Base-by-base conservation (phyloP, 2,888 invertebrate genomes). In the Bunonema sp. region DNA sequence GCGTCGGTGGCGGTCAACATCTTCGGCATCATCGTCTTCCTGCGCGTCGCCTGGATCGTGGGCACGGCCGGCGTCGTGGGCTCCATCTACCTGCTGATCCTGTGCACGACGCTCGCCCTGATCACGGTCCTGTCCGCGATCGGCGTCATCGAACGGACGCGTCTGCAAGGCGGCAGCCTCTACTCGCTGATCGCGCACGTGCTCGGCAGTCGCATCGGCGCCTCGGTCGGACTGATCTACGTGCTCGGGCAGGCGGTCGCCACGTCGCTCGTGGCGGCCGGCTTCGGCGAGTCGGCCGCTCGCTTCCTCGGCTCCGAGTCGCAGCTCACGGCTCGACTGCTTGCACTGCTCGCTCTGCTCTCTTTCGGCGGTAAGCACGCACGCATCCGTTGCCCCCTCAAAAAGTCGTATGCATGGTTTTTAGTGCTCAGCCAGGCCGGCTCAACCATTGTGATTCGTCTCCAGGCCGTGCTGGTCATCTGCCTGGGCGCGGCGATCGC, bases 211-310 rank as follows among this genome's bases (percentile, higher is more conserved):
- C 77, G 86, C 67, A 81, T 88, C 69, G 91, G 88, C 10, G 88
- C 88, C 31, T 81, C 89, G 21, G 76, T 91, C 33, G 89, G 89
- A 31, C 74, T 93, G 57, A 76, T 93, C 18, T 93, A 91, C 71
- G 87, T 87, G 70, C 88, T 93, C 74, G 91, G 89, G 49, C 86
- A 89, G 84, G 85, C 88, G 42, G 89, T 89, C 1, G 87, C 88
- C 44, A 88, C 88, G 75, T 87, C 89, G 20, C 75, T 93, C 44
- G 88, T 89, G 73, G 86, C 89, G 8, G 79, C 89, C 71, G 87
- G 91, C 65, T 89, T 93, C 74, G 91, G 89, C 31, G 91, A 91
- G 74, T 86, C 88, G 1, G 82, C 91, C 78, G 84, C 86, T 5
- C 81, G 80, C 44, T 74, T 91, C 36, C 78, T 88, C 23, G 79